Conservation (phyloP, 2,797 vertebrate species). For the Pachyuromys duprasi region DNA sequence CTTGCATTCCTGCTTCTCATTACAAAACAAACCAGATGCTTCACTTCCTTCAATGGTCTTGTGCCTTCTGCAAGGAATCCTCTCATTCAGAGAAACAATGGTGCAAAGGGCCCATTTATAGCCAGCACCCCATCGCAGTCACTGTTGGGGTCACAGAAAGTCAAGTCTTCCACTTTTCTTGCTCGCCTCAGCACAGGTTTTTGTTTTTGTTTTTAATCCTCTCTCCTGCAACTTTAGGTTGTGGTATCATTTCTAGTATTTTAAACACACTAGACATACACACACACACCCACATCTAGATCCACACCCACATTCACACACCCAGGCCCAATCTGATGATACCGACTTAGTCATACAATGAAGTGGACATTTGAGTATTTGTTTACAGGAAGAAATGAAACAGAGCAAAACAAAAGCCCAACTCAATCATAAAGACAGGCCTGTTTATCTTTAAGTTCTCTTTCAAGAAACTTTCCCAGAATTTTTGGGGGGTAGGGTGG, state of each 20-base stretch:
- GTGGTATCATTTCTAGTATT: conserved; percentile 78
- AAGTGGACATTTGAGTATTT: conserved; percentile 76
- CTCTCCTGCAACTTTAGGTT: conserved; percentile 60
- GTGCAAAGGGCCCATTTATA: conserved; percentile 86
- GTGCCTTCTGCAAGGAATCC: conserved; percentile 84
- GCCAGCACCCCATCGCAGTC: conserved; percentile 68
- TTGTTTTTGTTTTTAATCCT: background rate
- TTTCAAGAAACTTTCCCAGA: conserved; percentile 65
- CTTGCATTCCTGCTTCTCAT: conserved; percentile 91
- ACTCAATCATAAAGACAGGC: conserved; percentile 60
- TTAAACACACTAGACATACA: conserved; percentile 73
- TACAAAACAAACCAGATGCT: conserved; percentile 91
- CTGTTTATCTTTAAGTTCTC: conserved; percentile 64
- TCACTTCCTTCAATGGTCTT: conserved; percentile 89
- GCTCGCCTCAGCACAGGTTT: conserved; percentile 60
- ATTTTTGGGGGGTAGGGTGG: background rate
- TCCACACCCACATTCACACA: conserved; percentile 56
- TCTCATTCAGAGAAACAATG: conserved; percentile 83
- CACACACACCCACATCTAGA: conserved; percentile 13
- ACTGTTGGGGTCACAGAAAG: conserved; percentile 55
- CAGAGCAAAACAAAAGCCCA: conserved; percentile 74
- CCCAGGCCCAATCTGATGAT: conserved; percentile 79
- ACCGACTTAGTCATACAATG: conserved; percentile 81
- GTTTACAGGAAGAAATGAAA: conserved; percentile 81
- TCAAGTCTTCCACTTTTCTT: conserved; percentile 80